Evolutionary conservation across 2,113 vertebrate species (phyloP), one percentile per base, ranked within the genome.

Genomic region (Bothrops jararaca): DNA sequence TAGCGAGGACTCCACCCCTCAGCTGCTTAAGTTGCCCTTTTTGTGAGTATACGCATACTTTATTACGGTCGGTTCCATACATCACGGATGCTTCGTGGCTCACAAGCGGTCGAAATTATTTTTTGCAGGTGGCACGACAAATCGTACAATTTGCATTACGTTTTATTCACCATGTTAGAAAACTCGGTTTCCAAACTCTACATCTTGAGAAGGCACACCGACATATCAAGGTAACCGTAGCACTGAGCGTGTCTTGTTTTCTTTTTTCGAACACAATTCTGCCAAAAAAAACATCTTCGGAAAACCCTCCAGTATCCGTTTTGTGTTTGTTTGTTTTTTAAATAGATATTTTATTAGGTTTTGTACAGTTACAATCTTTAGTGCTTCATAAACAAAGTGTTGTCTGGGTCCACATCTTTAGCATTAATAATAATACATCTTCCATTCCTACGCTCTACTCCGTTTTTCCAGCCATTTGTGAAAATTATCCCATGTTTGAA

Each of bases 41-140:
- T 97, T 99, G 99, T 99, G 97, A 97, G 99, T 98, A 91, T 95
- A 10, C 5, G 34, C 39, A 4, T 91, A 94, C 13, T 10, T 23
- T 91, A 4, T 53, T 93, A 87, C 45, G 7, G 90, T 91, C 23
- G 15, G 85, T 93, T 88, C 91, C 1, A 69, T 48, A 1, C 18
- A 1, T 88, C 93, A 58, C 5, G 87, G 85, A 60, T 45, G 85
- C 54, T 86, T 90, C 0, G 0, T 34, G 12, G 48, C 18, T 94
- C 1, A 89, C 64, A 39, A 90, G 90, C 54, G 85, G 92, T 95
- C 93, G 50, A 89, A 80, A 74, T 74, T 90, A 26, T 4, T 34
- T 1, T 48, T 89, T 95, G 50, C 96, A 99, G 99, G 95, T 99
- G 99, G 99, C 99, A 99, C 80, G 98, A 99, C 96, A 99, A 98